Evolutionary conservation across 2,888 invertebrate species (phyloP).

Genomic region (Artemia sp.): DNA sequence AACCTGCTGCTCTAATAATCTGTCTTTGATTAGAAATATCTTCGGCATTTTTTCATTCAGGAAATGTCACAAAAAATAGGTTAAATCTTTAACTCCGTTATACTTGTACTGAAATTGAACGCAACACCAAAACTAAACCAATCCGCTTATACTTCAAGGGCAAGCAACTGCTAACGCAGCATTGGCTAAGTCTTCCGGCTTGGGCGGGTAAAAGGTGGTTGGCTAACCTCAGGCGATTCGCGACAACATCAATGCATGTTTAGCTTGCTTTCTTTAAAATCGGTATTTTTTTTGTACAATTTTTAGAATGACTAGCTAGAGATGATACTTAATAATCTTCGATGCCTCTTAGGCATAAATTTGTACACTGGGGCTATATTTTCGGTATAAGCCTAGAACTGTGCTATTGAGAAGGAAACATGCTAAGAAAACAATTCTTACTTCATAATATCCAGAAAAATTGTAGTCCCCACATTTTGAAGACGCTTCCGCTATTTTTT

Average conservation of each 20-base stretch:
- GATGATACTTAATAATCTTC: too few relatives aligned
- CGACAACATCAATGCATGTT: not conserved
- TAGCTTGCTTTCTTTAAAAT: too few relatives aligned
- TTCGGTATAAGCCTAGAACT: too few relatives aligned
- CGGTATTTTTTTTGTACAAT: too few relatives aligned
- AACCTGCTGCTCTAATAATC: constrained; percentile 76
- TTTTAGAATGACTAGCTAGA: too few relatives aligned
- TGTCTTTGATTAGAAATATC: constrained; percentile 77
- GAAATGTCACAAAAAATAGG: not conserved
- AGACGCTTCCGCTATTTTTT: too few relatives aligned
- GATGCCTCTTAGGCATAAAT: too few relatives aligned
- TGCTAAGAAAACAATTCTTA: too few relatives aligned
- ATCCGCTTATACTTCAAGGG: constrained; percentile 12
- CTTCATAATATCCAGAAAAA: too few relatives aligned
- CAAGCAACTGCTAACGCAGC: not conserved
- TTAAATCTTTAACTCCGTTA: not conserved
- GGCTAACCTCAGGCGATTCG: not conserved
- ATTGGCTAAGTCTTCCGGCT: constrained; percentile 13
- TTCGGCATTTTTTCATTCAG: constrained; percentile 54
- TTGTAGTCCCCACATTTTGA: too few relatives aligned
- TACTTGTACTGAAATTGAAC: not conserved
- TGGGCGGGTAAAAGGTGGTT: constrained; percentile 9
- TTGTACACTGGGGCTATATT: too few relatives aligned
- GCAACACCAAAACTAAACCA: constrained; percentile 8
- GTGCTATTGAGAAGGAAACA: too few relatives aligned